Conservation (phyloP, 1,140 invertebrate genomes). For the Thaumetopoea pityocampa region DNA sequence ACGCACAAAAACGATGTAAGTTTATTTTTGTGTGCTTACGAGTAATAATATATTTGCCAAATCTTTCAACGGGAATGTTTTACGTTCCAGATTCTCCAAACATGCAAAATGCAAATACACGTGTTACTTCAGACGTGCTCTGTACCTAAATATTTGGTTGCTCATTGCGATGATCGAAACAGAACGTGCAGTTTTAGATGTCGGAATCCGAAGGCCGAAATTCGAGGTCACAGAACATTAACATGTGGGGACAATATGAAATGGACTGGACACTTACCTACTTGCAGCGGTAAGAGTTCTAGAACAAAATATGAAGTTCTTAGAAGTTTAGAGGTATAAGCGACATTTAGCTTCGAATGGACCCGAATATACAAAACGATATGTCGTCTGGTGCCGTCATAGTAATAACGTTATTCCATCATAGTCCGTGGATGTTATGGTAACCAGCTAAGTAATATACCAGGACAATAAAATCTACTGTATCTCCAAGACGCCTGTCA, state of each 20-base stretch:
- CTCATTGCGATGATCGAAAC: slow-evolving; percentile 34
- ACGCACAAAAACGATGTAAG: slow-evolving; percentile 39
- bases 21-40: slow-evolving; percentile 6
- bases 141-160: slow-evolving; percentile 38
- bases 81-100: slow-evolving; percentile 38
- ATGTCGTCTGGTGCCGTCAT: too few species aligned
- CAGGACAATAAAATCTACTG: too few species aligned
- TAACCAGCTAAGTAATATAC: too few species aligned
- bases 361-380: background rate
- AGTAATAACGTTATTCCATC: too few species aligned
- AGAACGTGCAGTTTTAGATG: slow-evolving; percentile 46
- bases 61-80: background rate
- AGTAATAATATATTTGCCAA: slow-evolving; percentile 5
- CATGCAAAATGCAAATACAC: slow-evolving; percentile 50
- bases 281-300: slow-evolving; percentile 43
- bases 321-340: too few species aligned
- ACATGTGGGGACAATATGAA: slow-evolving; percentile 37
- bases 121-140: slow-evolving; percentile 45
- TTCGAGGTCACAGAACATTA: slow-evolving; percentile 28
- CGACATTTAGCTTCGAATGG: background rate
- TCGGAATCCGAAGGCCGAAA: slow-evolving; percentile 32
- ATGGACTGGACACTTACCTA: slow-evolving; percentile 48
- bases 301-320: too few species aligned
- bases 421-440: too few species aligned
- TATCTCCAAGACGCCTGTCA: too few species aligned